These are phyloP conservation scores for Aplysina aerophoba DNA, from an alignment of 37 sponge, comb jelly and placozoan genomes.

Conservation along the genomic window DNA sequence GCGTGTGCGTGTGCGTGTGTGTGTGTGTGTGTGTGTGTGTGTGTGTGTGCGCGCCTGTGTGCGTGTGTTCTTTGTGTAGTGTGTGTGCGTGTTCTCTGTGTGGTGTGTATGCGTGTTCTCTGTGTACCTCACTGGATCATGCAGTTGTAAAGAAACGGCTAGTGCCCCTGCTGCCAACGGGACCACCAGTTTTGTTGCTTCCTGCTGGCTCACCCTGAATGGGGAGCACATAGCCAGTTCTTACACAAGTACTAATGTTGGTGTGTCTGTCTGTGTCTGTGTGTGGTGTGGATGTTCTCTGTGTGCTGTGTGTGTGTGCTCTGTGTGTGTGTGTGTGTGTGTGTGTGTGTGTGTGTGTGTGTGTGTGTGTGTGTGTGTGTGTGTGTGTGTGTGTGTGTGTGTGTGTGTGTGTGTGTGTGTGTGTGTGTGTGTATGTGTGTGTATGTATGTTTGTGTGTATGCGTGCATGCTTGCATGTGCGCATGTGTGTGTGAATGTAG, in stretches of 20 bases:
- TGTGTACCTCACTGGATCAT: background rate
- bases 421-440: constrained; percentile 22
- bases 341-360: constrained; percentile 1
- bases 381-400: constrained; percentile 30
- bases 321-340: constrained; percentile 11
- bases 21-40: constrained; percentile 6
- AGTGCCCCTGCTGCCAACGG: too few relatives aligned
- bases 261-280: background rate
- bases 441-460: background rate
- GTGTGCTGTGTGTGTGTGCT: background rate
- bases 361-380: constrained; percentile 24
- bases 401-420: constrained; percentile 27
- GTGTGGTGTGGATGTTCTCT: background rate
- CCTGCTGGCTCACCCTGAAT: too few relatives aligned
- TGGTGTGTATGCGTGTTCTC: too few relatives aligned
- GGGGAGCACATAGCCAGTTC: too few relatives aligned
- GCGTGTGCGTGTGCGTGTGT: constrained; percentile 3
- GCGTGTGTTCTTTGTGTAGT: background rate
- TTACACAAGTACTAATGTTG: background rate
- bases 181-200: too few relatives aligned
- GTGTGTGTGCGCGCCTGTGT: background rate
- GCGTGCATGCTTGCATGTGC: background rate
- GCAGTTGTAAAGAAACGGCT: too few relatives aligned
- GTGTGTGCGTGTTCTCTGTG: background rate
- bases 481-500: background rate